Evolutionary conservation across 1,140 invertebrate species (phyloP).

Genomic region (Drosophila repletoides): DNA sequence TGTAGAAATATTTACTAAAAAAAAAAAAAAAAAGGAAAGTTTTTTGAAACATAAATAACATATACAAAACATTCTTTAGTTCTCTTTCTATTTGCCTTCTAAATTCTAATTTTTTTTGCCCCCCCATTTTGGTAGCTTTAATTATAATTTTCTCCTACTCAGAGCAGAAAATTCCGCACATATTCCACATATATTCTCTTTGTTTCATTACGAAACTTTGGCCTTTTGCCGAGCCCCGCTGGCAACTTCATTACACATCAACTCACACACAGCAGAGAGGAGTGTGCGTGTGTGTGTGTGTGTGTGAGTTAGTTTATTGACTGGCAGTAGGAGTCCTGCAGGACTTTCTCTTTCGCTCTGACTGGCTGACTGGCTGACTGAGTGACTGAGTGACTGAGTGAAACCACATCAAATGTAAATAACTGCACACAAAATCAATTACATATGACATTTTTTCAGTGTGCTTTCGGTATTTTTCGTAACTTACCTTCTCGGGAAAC

Average conservation of each 20-base stretch:
- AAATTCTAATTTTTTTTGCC: background rate
- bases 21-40: background rate
- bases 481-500: slow-evolving; percentile 94
- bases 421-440: slow-evolving; percentile 65
- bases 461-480: background rate
- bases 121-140: background rate
- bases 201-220: slow-evolving; percentile 47
- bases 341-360: background rate
- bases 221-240: slow-evolving; percentile 38
- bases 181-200: slow-evolving; percentile 39
- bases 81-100: background rate
- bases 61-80: slow-evolving; percentile 11
- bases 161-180: slow-evolving; percentile 27
- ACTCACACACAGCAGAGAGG: slow-evolving; percentile 3
- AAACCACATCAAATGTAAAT: slow-evolving; percentile 50
- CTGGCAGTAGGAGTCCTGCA: slow-evolving; percentile 15
- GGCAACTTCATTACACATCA: slow-evolving; percentile 66
- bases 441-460: slow-evolving; percentile 58
- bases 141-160: slow-evolving; percentile 15
- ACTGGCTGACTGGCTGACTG: slow-evolving; percentile 9
- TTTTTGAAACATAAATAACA: slow-evolving; percentile 1
- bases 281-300: slow-evolving; percentile 3
- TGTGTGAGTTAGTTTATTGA: slow-evolving; percentile 37
- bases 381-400: slow-evolving; percentile 13
- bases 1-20: slow-evolving; percentile 5